Evolutionary conservation across 1,140 invertebrate species (phyloP), one percentile per base, ranked within the genome.

Genomic region (Drosophila triauraria): DNA sequence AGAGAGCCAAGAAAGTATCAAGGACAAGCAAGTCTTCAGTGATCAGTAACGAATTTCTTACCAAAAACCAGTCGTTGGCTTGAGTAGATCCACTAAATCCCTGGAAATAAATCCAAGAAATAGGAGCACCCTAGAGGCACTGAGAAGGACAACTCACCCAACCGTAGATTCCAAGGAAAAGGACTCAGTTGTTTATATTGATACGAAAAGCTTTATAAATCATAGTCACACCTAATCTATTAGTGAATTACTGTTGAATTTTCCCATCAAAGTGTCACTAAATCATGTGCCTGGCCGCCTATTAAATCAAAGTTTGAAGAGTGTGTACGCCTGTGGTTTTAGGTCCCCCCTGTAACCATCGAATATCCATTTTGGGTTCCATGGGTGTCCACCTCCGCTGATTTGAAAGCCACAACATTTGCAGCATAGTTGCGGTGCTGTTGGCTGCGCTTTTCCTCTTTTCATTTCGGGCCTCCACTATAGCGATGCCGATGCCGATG

Each of bases 331-430:
- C 9, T 64, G 43, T 46, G 20, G 38, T n/a, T 64, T 17, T 9
- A 46, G 13, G 9, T 42, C 4, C 5, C 17, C 9, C 4, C 9
- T 20, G 30, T 38, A 42, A 42, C 17, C 12, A 30, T 35, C 10
- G 30, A 32, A 17, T 38, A 13, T 40, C 12, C 12, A 43, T 43
- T 68, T 20, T n/a, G 4, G 43, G 17, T 15, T n/a, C 32, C 44
- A 40, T 32, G 35, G 43, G 20, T 48, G 9, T 27, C 7, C 38
- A 43, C 51, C 67, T 50, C 20, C 44, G 20, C 27, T 23, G 53
- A 60, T 59, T 40, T 60, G 13, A 38, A 48, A 51, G 44, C 70
- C 67, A 67, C 67, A 71, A 50, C 30, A 72, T 48, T 56, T 71
- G 69, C 67, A 72, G 44, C 53, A 72, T 50, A 43, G 51, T 72